These are phyloP conservation scores for Ceramica pisi DNA, from an alignment of 2,888 invertebrate genomes.

Conservation along the genomic window DNA sequence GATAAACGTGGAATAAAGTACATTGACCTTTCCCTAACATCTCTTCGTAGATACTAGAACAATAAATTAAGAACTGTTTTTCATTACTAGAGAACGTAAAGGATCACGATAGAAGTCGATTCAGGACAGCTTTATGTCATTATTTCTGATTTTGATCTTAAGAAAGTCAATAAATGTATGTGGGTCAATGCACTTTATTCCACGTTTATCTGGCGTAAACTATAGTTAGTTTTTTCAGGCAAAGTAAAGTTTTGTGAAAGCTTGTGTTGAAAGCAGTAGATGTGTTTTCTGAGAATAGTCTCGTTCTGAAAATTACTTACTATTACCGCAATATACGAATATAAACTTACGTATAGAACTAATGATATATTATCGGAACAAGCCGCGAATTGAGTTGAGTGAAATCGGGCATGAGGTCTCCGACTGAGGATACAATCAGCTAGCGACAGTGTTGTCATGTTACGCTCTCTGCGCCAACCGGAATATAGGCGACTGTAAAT, in stretches of 20 bases:
- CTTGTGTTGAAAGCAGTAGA: background rate
- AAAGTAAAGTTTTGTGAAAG: slow-evolving; percentile 11
- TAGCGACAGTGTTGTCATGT: slow-evolving; percentile 42
- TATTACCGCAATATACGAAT: background rate
- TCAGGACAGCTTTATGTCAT: too few species aligned
- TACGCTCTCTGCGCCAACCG: slow-evolving; percentile 70
- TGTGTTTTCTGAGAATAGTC: background rate
- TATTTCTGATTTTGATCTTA: too few species aligned
- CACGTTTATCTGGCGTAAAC: too few species aligned
- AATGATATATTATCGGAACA: slow-evolving; percentile 6
- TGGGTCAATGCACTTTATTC: too few species aligned
- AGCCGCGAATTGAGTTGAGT: slow-evolving; percentile 26
- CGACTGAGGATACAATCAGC: slow-evolving; percentile 34
- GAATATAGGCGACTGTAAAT: slow-evolving; percentile 53
- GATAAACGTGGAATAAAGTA: too few species aligned
- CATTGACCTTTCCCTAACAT: too few species aligned
- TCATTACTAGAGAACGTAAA: too few species aligned
- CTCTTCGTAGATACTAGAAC: too few species aligned
- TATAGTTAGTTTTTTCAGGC: background rate
- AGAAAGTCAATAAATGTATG: too few species aligned
- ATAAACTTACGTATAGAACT: background rate
- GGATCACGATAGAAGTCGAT: too few species aligned
- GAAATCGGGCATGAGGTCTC: slow-evolving; percentile 51
- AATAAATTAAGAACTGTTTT: too few species aligned
- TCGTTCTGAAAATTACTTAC: background rate